These are phyloP conservation scores for Gallinago media DNA, from an alignment of 2,113 vertebrate genomes.

Conservation along the genomic window DNA sequence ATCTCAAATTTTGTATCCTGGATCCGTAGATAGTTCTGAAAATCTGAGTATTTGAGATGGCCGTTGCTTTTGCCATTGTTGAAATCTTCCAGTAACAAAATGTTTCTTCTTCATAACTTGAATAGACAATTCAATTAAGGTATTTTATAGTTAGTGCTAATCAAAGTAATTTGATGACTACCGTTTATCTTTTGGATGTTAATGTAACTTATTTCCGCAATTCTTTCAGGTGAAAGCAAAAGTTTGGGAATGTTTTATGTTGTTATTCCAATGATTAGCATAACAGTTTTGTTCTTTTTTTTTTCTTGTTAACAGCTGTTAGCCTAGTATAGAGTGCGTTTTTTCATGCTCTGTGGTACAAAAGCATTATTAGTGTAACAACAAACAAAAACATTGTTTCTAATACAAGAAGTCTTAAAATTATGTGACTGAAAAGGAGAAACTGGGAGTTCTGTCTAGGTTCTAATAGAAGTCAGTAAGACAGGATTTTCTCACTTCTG, in stretches of 20 bases:
- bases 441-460: background rate
- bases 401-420: background rate
- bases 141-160: background rate
- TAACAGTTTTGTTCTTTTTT: background rate
- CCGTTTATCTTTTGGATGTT: background rate
- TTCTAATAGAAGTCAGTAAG: background rate
- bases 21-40: background rate
- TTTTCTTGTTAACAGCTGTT: background rate
- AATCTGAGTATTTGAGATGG: background rate
- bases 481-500: background rate
- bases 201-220: background rate
- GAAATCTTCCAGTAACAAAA: background rate
- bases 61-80: background rate
- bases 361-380: background rate
- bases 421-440: background rate
- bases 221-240: background rate
- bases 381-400: background rate
- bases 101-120: background rate
- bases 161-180: background rate
- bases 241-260: background rate
- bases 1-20: background rate
- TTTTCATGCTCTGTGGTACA: background rate
- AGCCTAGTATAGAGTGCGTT: background rate
- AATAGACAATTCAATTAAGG: background rate
- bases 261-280: background rate